phyloP scores from a whole-genome alignment of 2,113 vertebrate species.

The Bos javanicus region DNA sequence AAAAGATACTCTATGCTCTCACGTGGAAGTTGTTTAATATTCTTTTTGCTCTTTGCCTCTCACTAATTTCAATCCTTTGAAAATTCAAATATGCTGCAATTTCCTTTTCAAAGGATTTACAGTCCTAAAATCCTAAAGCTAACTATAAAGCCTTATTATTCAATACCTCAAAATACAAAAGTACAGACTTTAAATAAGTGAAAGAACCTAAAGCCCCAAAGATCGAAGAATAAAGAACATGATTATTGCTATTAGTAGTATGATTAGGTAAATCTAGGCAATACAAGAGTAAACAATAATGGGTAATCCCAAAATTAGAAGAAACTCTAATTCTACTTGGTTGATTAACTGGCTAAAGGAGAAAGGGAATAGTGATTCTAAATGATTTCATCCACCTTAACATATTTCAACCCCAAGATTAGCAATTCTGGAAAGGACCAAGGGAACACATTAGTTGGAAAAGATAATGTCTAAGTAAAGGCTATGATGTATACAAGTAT shows the following conservation, averaged over 20 bases:
- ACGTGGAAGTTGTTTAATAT: background rate
- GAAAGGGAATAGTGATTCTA: background rate
- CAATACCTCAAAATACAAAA: background rate
- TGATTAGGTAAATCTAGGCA: background rate
- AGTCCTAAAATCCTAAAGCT: background rate
- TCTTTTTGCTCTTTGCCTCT: background rate
- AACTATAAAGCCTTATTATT: background rate
- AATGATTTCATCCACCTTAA: background rate
- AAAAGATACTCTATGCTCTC: background rate
- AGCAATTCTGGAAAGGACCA: background rate
- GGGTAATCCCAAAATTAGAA: background rate
- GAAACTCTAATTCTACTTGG: background rate
- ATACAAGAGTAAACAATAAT: background rate
- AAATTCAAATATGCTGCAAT: background rate
- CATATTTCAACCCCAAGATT: background rate
- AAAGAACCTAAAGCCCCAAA: background rate
- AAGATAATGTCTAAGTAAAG: background rate
- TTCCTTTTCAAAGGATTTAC: conserved; percentile 2
- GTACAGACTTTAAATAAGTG: background rate
- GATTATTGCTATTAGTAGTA: background rate
- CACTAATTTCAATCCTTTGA: background rate
- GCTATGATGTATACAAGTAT: background rate
- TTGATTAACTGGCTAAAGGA: background rate
- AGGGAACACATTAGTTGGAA: background rate
- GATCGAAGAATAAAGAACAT: background rate